Evolutionary conservation across 2,797 vertebrate genomes (phyloP).

Genomic region (Loris lydekkerianus): DNA sequence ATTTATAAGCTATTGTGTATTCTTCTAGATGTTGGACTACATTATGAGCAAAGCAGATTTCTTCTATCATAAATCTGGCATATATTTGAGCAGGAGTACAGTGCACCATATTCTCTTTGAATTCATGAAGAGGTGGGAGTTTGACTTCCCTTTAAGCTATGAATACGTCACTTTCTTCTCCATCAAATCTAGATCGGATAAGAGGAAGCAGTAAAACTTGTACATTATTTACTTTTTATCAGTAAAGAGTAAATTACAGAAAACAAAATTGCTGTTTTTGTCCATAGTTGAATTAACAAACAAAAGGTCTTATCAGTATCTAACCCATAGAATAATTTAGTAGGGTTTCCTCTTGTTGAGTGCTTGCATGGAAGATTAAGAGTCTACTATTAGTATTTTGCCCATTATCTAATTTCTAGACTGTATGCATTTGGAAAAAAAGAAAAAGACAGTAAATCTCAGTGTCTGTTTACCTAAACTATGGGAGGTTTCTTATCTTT

Average conservation of each 20-base stretch:
- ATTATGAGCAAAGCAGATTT: background rate
- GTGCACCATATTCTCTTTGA: background rate
- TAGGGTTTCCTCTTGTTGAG: background rate
- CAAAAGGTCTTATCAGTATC: background rate
- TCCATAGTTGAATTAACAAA: background rate
- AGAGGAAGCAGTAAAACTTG: background rate
- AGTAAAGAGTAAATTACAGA: background rate
- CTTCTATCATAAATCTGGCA: background rate
- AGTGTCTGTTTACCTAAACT: background rate
- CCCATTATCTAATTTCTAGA: background rate
- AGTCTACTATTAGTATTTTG: background rate
- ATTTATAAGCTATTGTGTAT: background rate
- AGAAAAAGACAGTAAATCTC: background rate
- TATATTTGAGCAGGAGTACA: background rate
- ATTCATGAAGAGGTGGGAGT: background rate
- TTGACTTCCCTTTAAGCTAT: background rate
- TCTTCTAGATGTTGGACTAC: background rate
- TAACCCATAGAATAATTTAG: background rate
- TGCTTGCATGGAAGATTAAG: background rate
- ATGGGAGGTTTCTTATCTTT: background rate
- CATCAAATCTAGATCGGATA: background rate
- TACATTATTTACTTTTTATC: background rate
- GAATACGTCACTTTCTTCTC: background rate
- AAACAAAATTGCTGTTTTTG: background rate
- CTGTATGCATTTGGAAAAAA: background rate